Evolutionary conservation across 2,797 vertebrate species (phyloP).

Genomic region (Vultur gryphus): DNA sequence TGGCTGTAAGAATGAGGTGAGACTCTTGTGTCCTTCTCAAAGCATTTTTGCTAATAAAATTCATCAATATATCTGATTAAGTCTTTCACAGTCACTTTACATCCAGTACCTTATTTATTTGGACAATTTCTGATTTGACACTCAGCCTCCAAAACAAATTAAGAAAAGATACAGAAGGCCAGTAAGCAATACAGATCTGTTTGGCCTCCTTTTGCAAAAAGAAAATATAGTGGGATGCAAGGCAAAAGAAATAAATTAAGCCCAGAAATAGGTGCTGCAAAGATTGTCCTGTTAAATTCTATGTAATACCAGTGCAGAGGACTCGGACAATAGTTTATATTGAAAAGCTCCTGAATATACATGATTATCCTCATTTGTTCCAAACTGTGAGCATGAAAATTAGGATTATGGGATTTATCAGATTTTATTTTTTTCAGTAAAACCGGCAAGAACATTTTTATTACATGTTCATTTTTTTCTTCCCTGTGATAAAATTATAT

Average conservation of each 20-base stretch:
- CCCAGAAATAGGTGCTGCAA: neutral
- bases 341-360: neutral
- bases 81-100: neutral
- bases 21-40: neutral
- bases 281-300: neutral
- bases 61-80: neutral
- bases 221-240: neutral
- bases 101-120: neutral
- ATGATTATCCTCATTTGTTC: neutral
- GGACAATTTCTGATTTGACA: neutral
- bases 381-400: neutral
- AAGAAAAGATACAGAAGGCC: neutral
- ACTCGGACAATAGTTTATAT: neutral
- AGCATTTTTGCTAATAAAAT: neutral
- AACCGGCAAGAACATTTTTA: neutral
- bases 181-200: neutral
- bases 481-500: neutral
- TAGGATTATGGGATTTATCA: slow-evolving; percentile 3
- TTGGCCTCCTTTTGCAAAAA: neutral
- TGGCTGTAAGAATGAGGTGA: neutral
- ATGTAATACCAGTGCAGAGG: neutral
- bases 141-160: neutral
- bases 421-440: neutral
- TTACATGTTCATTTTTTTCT: neutral
- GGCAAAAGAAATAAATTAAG: neutral